Base-by-base conservation (phyloP, 2,797 vertebrate genomes). In the Leuciscus waleckii region DNA sequence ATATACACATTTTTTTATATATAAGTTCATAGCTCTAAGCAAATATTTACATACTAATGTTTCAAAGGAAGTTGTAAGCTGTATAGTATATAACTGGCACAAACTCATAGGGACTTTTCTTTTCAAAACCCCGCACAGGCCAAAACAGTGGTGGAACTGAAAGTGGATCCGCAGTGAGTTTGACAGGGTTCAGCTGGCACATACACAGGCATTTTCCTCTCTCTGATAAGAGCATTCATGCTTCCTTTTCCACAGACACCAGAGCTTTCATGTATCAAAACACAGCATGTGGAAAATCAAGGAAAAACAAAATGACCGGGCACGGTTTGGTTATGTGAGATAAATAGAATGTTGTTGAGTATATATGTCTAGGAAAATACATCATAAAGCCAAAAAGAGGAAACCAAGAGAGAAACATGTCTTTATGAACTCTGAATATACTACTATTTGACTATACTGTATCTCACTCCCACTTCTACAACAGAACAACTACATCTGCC, bases 191-290 rank as follows among this genome's bases (percentile, higher is more conserved):
- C 74, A 87, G 88, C 82, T 91, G 90, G 90, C 89, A 88, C 87
- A 83, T 49, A 26, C 8, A 17, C 78, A 90, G 81, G 17, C 88
- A 86, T 87, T 91, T 87, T 93, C 91, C 85, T 81, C 78, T 86
- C 83, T 26, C 78, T 89, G 91, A 95, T 93, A 91, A 91, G 89
- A 78, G 83, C 74, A 84, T 91, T 91, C 90, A 91, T 89, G 88
- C 81, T 92, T 93, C 89, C 86, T 90, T 91, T 89, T 88, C 81
- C 85, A 80, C 88, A 88, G 90, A 87, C 58, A 19, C 41, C 78
- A 81, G 56, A 73, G 73, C 89, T 93, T 92, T 93, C 89, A 90
- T 90, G 87, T 86, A 49, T 54, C 79, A 87, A 90, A 92, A 89
- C 69, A 85, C 86, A 86, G 90, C 82, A 85, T 83, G 13, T 82